Conservation (phyloP, 2,888 invertebrate genomes). For the Erebia ligea region DNA sequence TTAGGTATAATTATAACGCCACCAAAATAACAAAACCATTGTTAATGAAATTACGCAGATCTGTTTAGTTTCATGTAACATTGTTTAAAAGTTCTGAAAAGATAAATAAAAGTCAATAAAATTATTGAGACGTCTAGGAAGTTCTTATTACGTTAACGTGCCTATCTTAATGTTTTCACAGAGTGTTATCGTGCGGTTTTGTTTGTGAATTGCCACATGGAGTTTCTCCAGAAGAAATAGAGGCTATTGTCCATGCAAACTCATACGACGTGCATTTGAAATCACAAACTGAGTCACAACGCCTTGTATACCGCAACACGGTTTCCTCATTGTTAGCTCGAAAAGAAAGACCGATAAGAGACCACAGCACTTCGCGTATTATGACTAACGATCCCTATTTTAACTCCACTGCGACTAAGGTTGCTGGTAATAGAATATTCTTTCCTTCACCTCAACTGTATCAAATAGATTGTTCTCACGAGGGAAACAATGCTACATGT, state of each 20-base stretch:
- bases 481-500: conserved; percentile 67
- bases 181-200: conserved; percentile 83
- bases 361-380: conserved; percentile 79
- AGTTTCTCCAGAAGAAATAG: conserved; percentile 68
- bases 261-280: conserved; percentile 82
- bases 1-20: background rate
- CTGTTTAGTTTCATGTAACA: background rate
- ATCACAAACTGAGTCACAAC: conserved; percentile 60
- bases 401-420: conserved; percentile 80
- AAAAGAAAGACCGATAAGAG: conserved; percentile 64
- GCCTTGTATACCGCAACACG: conserved; percentile 71
- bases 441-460: conserved; percentile 85
- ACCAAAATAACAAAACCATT: too few relatives aligned
- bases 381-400: conserved; percentile 83
- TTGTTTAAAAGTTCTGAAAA: background rate
- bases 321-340: conserved; percentile 57
- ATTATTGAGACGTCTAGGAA: conserved; percentile 16
- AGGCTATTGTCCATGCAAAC: conserved; percentile 73
- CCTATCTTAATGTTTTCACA: conserved; percentile 46
- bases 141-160: conserved; percentile 23
- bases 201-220: conserved; percentile 78
- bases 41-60: background rate
- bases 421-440: conserved; percentile 81
- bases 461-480: conserved; percentile 62
- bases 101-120: background rate